These are phyloP conservation scores for Euborellia annulipes DNA, from an alignment of 1,140 invertebrate genomes.

Conservation along the genomic window DNA sequence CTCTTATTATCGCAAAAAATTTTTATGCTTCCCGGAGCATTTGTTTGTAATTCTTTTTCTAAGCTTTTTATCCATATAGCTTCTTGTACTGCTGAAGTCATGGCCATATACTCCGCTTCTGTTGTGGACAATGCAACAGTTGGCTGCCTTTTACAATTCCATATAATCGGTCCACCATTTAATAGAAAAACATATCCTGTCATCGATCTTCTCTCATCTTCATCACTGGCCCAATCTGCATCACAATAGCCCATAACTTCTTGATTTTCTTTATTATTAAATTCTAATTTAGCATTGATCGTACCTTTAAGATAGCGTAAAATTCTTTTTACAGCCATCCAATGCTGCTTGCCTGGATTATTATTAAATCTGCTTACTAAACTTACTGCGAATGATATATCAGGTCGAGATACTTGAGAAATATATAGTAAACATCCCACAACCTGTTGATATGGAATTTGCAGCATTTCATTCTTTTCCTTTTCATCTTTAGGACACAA, in stretches of 20 bases:
- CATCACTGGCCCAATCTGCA: conserved; percentile 15
- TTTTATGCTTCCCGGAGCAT: too few relatives aligned
- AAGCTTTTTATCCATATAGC: conserved; percentile 9
- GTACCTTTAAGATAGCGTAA: conserved; percentile 28
- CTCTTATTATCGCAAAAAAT: too few relatives aligned
- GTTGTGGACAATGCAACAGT: conserved; percentile 24
- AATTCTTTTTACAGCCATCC: conserved; percentile 23
- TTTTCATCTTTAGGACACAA: conserved; percentile 8
- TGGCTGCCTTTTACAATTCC: conserved; percentile 23
- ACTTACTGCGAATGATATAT: conserved; percentile 26
- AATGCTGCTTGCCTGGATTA: conserved; percentile 19
- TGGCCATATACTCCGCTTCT: conserved; percentile 24
- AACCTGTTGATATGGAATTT: conserved; percentile 21
- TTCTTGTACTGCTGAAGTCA: conserved; percentile 16
- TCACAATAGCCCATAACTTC: conserved; percentile 16
- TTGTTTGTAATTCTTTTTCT: too few relatives aligned
- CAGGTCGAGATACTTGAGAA: conserved; percentile 21
- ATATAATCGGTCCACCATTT: conserved; percentile 18
- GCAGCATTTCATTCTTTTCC: conserved; percentile 3
- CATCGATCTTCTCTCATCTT: conserved; percentile 4
- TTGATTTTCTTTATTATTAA: conserved; percentile 6
- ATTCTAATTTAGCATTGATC: conserved; percentile 13
- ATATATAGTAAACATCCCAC: conserved; percentile 27
- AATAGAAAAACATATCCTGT: conserved; percentile 20
- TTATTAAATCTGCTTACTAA: conserved; percentile 17